Conservation (phyloP, 2,888 invertebrate species). For the Argynnis bischoffii region DNA sequence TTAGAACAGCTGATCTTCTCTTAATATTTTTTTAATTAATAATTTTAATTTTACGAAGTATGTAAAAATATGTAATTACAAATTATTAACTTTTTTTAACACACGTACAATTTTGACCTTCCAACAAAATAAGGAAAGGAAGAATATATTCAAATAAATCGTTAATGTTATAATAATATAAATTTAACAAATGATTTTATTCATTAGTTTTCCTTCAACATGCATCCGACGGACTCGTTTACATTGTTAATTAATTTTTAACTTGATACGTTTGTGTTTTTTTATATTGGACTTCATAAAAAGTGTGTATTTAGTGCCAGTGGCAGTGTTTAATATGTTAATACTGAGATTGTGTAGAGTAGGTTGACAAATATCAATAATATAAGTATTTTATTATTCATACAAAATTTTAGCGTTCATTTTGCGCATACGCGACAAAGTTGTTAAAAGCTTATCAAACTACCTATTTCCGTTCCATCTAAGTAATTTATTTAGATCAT, state of each 20-base stretch:
- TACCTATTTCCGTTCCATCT: slow-evolving; percentile 3
- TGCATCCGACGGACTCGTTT: slow-evolving; percentile 39
- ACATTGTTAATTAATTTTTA: slow-evolving; percentile 4
- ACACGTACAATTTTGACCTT: slow-evolving; percentile 1
- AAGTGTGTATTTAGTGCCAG: background rate
- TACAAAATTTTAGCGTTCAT: background rate
- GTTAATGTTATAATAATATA: slow-evolving; percentile 19
- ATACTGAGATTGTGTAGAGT: slow-evolving; percentile 14
- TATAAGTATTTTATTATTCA: background rate
- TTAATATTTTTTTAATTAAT: too few species aligned
- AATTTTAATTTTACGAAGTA: too few species aligned
- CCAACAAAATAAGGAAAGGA: slow-evolving; percentile 24
- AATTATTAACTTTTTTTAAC: too few species aligned
- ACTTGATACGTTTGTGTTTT: background rate
- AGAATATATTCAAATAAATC: slow-evolving; percentile 9
- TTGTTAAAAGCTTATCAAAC: slow-evolving; percentile 14
- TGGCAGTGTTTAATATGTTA: slow-evolving; percentile 3
- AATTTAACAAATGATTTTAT: slow-evolving; percentile 29
- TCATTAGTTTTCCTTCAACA: slow-evolving; percentile 56
- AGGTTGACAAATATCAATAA: slow-evolving; percentile 11
- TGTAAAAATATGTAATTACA: too few species aligned
- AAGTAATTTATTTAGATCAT: slow-evolving; percentile 13
- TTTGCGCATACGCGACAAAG: slow-evolving; percentile 8
- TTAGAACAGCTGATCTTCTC: too few species aligned
- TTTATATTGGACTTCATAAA: background rate